Evolutionary conservation across 23 tunicate genomes (phyloP).

Genomic region (Trididemnum miniatum): DNA sequence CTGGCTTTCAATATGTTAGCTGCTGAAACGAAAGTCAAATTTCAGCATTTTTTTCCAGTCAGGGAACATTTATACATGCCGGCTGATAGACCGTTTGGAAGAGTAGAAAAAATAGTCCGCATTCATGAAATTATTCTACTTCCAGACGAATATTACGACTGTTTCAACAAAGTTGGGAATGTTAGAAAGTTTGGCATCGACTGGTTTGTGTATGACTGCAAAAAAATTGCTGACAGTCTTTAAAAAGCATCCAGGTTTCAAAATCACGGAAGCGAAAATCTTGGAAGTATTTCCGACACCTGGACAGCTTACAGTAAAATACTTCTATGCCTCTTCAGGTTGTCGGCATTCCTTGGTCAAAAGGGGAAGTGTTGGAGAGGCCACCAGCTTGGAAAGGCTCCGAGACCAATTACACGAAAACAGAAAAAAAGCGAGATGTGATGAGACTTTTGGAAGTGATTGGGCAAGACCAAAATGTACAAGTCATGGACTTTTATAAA

Average conservation of each 20-base stretch:
- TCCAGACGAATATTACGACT: neutral
- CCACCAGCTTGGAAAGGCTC: neutral
- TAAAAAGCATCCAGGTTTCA: constrained; percentile 19
- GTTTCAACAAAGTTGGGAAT: constrained; percentile 11
- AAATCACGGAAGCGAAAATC: constrained; percentile 13
- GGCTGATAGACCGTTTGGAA: constrained; percentile 23
- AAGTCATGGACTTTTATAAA: constrained; percentile 19
- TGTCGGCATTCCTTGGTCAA: constrained; percentile 15
- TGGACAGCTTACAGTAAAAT: neutral
- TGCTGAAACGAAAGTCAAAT: constrained; percentile 2
- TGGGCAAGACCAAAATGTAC: neutral
- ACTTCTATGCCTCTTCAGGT: constrained; percentile 12
- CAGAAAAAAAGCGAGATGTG: constrained; percentile 19
- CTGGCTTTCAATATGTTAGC: constrained; percentile 24
- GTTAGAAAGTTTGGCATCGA: constrained; percentile 1
- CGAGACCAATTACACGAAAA: neutral
- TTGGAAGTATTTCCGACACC: constrained; percentile 3
- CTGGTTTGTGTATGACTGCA: constrained; percentile 18
- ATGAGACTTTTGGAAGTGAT: constrained; percentile 11
- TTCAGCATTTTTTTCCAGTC: constrained; percentile 14
- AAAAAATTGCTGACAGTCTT: neutral
- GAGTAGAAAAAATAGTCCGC: constrained; percentile 11
- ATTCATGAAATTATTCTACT: neutral
- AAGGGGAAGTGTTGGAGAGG: neutral
- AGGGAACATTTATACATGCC: constrained; percentile 27